These are phyloP conservation scores for Apogon talboti DNA, from an alignment of 2,797 vertebrate genomes.

Conservation along the genomic window DNA sequence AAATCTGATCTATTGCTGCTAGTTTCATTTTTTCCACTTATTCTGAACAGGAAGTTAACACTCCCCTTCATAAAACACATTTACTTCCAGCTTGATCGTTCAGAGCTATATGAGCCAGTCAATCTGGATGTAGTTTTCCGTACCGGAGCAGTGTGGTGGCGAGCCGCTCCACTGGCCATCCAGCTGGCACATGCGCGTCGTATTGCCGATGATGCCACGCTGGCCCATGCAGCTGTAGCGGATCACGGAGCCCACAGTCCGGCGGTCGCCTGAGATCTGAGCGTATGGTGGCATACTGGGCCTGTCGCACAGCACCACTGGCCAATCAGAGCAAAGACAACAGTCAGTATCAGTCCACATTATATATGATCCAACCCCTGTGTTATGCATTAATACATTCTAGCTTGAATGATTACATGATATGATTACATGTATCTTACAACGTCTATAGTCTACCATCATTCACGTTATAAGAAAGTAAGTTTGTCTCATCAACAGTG, in stretches of 20 bases:
- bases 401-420: too few relatives aligned
- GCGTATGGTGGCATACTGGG: slow-evolving; percentile 92
- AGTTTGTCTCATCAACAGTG: too few relatives aligned
- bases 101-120: background rate
- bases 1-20: background rate
- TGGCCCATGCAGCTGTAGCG: slow-evolving; percentile 92
- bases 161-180: slow-evolving; percentile 97
- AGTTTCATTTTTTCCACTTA: background rate
- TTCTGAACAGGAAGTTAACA: slow-evolving; percentile 10
- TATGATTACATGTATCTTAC: too few relatives aligned
- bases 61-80: slow-evolving; percentile 2
- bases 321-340: slow-evolving; percentile 44
- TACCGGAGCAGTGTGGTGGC: slow-evolving; percentile 97
- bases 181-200: slow-evolving; percentile 95
- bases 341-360: background rate
- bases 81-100: slow-evolving; percentile 13
- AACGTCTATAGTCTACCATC: too few relatives aligned
- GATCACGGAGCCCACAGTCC: slow-evolving; percentile 92
- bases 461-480: too few relatives aligned
- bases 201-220: slow-evolving; percentile 89
- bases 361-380: too few relatives aligned
- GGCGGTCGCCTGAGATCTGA: slow-evolving; percentile 91
- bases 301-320: slow-evolving; percentile 96
- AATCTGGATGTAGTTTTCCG: slow-evolving; percentile 35
- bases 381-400: too few relatives aligned